Conservation (phyloP, 2,888 invertebrate species). For the Tribolium freemani region DNA sequence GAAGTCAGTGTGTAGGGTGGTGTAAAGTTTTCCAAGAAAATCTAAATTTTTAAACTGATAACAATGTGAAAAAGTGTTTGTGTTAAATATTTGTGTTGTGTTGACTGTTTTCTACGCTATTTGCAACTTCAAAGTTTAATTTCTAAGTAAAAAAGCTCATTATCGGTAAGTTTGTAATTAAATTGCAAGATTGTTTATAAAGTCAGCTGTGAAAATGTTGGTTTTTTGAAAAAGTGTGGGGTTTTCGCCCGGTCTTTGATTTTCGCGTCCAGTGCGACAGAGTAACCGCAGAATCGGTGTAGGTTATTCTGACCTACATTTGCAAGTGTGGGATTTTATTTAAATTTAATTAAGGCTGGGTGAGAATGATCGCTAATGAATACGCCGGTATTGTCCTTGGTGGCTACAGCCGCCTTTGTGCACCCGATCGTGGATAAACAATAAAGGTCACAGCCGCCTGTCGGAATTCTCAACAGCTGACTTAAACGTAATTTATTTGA, state of each 20-base stretch:
- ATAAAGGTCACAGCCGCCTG: slow-evolving; percentile 38
- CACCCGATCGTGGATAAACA: slow-evolving; percentile 31
- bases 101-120: slow-evolving; percentile 27
- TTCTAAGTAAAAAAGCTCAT: slow-evolving; percentile 32
- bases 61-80: slow-evolving; percentile 43
- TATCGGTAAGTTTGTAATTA: slow-evolving; percentile 48
- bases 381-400: slow-evolving; percentile 24
- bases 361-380: slow-evolving; percentile 14
- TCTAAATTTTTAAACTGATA: slow-evolving; percentile 46
- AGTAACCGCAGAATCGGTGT: slow-evolving; percentile 43
- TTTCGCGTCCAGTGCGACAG: slow-evolving; percentile 8
- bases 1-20: slow-evolving; percentile 64
- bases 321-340: slow-evolving; percentile 47
- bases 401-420: slow-evolving; percentile 11
- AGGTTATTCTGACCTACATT: slow-evolving; percentile 59
- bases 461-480: slow-evolving; percentile 31
- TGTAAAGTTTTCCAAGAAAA: slow-evolving; percentile 59
- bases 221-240: slow-evolving; percentile 15
- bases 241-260: slow-evolving; percentile 18
- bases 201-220: slow-evolving; percentile 40
- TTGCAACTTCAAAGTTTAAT: slow-evolving; percentile 23
- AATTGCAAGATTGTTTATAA: slow-evolving; percentile 46
- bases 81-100: slow-evolving; percentile 39
- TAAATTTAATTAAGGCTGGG: slow-evolving; percentile 35
- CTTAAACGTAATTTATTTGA: slow-evolving; percentile 36